Conservation (phyloP, 2,113 vertebrate genomes). For the Piaya cayana region DNA sequence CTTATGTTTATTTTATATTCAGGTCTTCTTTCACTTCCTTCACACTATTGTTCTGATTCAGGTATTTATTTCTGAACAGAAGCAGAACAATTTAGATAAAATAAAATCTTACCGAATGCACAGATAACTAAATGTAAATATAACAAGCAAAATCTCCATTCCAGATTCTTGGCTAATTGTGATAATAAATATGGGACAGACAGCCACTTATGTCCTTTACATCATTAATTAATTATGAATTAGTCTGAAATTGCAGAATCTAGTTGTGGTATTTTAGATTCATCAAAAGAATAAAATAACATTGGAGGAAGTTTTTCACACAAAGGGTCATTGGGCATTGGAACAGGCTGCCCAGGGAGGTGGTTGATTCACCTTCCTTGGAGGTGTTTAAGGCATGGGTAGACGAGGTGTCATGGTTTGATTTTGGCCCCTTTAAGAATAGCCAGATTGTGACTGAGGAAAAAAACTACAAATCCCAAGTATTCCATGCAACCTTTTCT, state of each 20-base stretch:
- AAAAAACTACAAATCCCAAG: too few relatives aligned
- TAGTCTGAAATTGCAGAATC: background rate
- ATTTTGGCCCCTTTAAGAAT: too few relatives aligned
- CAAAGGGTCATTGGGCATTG: too few relatives aligned
- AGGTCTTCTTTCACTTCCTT: background rate
- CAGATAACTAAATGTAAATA: background rate
- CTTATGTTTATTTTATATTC: background rate
- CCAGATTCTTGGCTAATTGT: background rate
- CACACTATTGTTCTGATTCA: background rate
- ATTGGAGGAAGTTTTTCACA: too few relatives aligned
- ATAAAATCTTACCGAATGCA: background rate
- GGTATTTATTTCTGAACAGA: background rate
- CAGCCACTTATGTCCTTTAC: background rate
- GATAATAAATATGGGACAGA: background rate
- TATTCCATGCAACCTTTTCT: too few relatives aligned
- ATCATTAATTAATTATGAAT: background rate
- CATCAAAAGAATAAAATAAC: background rate
- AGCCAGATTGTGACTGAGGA: too few relatives aligned
- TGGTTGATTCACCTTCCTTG: too few relatives aligned
- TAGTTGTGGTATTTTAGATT: background rate
- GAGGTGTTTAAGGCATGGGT: too few relatives aligned
- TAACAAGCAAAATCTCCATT: background rate
- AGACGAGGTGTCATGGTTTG: too few relatives aligned
- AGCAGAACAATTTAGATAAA: background rate
- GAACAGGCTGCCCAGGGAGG: too few relatives aligned